These are phyloP conservation scores for Pectinophora gossypiella DNA, from an alignment of 1,140 invertebrate genomes.

Conservation along the genomic window DNA sequence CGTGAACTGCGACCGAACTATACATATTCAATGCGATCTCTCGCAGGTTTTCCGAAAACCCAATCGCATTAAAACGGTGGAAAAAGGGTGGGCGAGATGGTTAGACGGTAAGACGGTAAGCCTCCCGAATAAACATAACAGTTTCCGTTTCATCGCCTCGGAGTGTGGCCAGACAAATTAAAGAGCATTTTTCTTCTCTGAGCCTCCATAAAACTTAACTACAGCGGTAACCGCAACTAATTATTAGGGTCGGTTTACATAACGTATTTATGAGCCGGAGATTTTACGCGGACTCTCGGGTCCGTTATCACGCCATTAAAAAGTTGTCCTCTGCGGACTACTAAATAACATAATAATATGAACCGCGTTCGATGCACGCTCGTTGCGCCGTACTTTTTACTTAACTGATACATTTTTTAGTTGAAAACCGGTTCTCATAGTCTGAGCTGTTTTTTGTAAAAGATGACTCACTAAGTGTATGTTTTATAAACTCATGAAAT, in stretches of 20 bases:
- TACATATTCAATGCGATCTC: slow-evolving; percentile 47
- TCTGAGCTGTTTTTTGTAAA: too few relatives aligned
- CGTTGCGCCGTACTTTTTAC: background rate
- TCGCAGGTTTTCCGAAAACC: slow-evolving; percentile 35
- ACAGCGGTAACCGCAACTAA: slow-evolving; percentile 70
- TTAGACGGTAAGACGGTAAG: slow-evolving; percentile 50
- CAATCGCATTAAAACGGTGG: slow-evolving; percentile 59
- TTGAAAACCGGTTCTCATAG: too few relatives aligned
- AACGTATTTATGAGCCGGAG: slow-evolving; percentile 71
- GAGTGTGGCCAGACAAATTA: slow-evolving; percentile 62
- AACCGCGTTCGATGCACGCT: slow-evolving; percentile 4
- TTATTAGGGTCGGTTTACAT: slow-evolving; percentile 74
- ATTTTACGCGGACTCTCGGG: slow-evolving; percentile 64
- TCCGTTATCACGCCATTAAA: slow-evolving; percentile 72
- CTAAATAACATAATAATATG: slow-evolving; percentile 57
- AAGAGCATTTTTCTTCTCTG: slow-evolving; percentile 66
- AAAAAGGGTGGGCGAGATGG: slow-evolving; percentile 45
- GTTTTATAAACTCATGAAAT: too few relatives aligned
- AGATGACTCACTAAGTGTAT: too few relatives aligned
- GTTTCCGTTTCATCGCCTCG: slow-evolving; percentile 61
- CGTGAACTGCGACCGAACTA: slow-evolving; percentile 25
- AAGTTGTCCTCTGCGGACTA: slow-evolving; percentile 64
- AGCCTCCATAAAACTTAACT: slow-evolving; percentile 69
- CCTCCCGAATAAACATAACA: slow-evolving; percentile 63
- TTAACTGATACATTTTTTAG: too few relatives aligned